These are phyloP conservation scores for Perdita meconis DNA, from an alignment of 2,888 invertebrate species.

Conservation along the genomic window DNA sequence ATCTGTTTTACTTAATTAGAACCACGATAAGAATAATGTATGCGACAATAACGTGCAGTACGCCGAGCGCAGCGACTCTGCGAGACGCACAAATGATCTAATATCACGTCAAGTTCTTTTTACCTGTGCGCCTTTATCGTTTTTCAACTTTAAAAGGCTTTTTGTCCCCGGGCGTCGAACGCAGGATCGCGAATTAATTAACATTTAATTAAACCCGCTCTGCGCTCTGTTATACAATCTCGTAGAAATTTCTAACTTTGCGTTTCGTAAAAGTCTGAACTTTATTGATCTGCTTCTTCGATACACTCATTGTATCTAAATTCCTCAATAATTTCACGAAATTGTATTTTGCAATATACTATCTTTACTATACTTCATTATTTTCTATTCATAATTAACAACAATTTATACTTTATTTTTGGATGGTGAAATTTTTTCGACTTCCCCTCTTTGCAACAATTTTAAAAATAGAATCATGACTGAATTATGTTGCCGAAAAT, in stretches of 20 bases:
- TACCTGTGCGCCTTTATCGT: conserved; percentile 5
- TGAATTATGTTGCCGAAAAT: too few species aligned
- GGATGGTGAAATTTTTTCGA: too few species aligned
- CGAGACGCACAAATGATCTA: conserved; percentile 21
- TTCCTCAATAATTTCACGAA: too few species aligned
- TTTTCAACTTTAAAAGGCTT: conserved; percentile 19
- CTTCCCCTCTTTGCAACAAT: too few species aligned
- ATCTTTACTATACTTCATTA: too few species aligned
- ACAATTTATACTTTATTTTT: too few species aligned
- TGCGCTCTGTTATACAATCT: conserved; percentile 18
- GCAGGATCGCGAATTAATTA: conserved; percentile 47
- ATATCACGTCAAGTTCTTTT: conserved; percentile 10
- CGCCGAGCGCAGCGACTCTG: neutral
- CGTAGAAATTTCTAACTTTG: neutral
- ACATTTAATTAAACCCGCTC: conserved; percentile 47
- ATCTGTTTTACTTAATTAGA: neutral
- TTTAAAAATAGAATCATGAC: too few species aligned
- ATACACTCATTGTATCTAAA: neutral
- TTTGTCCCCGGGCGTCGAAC: conserved; percentile 28
- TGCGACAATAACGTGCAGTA: neutral
- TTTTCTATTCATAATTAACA: too few species aligned
- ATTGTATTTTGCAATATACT: too few species aligned
- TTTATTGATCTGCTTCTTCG: neutral
- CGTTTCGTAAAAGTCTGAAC: neutral
- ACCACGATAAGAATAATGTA: neutral